Conservation (phyloP, 2,113 vertebrate genomes). For the Ondatra zibethicus region DNA sequence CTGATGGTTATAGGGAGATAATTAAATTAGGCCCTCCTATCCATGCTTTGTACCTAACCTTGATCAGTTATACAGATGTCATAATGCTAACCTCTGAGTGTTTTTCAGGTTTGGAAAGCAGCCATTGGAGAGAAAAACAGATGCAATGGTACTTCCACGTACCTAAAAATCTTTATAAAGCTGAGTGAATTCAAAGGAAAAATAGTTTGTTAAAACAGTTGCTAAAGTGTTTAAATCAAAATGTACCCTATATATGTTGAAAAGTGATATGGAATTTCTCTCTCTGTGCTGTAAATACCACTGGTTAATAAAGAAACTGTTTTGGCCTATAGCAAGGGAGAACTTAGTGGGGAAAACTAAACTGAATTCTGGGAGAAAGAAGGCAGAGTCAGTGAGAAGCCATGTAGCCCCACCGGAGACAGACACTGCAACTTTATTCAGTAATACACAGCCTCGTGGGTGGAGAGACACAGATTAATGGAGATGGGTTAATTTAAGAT, state of each 20-base stretch:
- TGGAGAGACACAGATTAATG: no score
- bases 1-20: background rate
- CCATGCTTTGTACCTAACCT: background rate
- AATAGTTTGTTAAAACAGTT: background rate
- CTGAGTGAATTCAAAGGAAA: background rate
- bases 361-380: no score
- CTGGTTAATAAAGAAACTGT: no score
- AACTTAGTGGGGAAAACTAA: no score
- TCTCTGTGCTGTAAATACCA: no score
- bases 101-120: background rate
- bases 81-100: background rate
- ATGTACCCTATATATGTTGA: background rate
- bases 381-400: no score
- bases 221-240: background rate
- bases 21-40: background rate
- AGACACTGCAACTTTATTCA: no score
- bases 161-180: background rate
- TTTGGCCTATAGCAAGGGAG: no score
- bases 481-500: no score
- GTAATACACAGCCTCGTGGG: no score
- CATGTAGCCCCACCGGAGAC: no score
- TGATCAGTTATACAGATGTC: background rate
- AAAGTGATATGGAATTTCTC: background rate
- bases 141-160: background rate
- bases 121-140: background rate